phyloP scores from a whole-genome alignment of 2,888 invertebrate genomes.

The Endotricha flammealis region DNA sequence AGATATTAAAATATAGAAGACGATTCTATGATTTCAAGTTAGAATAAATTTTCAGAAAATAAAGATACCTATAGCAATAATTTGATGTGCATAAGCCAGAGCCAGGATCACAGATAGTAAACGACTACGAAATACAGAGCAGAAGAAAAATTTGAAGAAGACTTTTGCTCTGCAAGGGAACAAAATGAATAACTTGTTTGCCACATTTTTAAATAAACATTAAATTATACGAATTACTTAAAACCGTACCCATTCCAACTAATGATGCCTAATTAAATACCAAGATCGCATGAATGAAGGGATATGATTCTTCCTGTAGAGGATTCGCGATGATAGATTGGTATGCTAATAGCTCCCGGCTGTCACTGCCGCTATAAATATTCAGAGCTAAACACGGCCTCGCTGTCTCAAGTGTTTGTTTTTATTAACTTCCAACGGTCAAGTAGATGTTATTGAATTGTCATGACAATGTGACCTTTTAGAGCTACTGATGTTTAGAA shows the following conservation, averaged over 20 bases:
- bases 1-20: too few relatives aligned
- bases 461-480: not conserved
- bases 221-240: too few relatives aligned
- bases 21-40: too few relatives aligned
- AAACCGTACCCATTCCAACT: not conserved
- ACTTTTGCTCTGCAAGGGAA: too few relatives aligned
- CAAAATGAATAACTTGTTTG: too few relatives aligned
- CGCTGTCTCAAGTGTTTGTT: slow-evolving; percentile 6
- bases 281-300: slow-evolving; percentile 1
- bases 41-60: too few relatives aligned
- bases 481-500: not conserved
- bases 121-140: too few relatives aligned
- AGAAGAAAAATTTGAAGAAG: too few relatives aligned
- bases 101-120: too few relatives aligned
- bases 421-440: not conserved
- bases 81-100: too few relatives aligned
- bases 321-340: slow-evolving; percentile 10
- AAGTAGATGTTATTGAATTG: not conserved
- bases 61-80: too few relatives aligned
- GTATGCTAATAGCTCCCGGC: slow-evolving; percentile 16
- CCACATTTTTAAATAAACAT: too few relatives aligned
- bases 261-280: slow-evolving; percentile 1
- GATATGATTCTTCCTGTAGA: slow-evolving; percentile 1
- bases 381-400: slow-evolving; percentile 8
- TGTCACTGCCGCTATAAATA: slow-evolving; percentile 16